Conservation (phyloP, 2,888 invertebrate species). For the Tipula unca region DNA sequence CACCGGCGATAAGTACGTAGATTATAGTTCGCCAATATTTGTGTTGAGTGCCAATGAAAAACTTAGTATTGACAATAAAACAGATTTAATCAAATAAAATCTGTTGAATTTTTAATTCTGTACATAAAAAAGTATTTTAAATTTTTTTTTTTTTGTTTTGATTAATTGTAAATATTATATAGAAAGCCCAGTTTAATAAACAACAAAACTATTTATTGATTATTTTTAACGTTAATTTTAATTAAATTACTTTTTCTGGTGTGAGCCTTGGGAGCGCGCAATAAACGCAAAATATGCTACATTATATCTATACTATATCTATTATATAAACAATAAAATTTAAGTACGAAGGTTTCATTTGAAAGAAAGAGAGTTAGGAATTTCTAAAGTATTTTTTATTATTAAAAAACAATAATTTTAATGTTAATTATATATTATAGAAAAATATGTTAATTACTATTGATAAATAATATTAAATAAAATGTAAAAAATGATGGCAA, state of each 20-base stretch:
- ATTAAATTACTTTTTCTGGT: background rate
- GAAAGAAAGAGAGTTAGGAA: background rate
- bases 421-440: background rate
- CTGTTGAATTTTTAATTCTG: background rate
- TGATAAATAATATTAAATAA: background rate
- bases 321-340: background rate
- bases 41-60: conserved; percentile 35
- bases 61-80: conserved; percentile 20
- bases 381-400: background rate
- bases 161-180: background rate
- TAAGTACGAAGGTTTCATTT: background rate
- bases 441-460: background rate
- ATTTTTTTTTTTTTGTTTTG: background rate
- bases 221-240: background rate
- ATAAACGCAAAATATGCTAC: background rate
- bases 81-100: background rate
- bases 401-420: background rate
- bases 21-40: conserved; percentile 41
- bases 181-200: background rate
- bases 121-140: background rate
- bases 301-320: background rate
- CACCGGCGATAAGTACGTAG: conserved; percentile 33
- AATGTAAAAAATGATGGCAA: background rate
- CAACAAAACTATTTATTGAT: background rate
- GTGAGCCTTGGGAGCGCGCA: background rate